Evolutionary conservation across 1,140 invertebrate genomes (phyloP), one percentile per base, ranked within the genome.

Genomic region (Camponotus vicinus): DNA sequence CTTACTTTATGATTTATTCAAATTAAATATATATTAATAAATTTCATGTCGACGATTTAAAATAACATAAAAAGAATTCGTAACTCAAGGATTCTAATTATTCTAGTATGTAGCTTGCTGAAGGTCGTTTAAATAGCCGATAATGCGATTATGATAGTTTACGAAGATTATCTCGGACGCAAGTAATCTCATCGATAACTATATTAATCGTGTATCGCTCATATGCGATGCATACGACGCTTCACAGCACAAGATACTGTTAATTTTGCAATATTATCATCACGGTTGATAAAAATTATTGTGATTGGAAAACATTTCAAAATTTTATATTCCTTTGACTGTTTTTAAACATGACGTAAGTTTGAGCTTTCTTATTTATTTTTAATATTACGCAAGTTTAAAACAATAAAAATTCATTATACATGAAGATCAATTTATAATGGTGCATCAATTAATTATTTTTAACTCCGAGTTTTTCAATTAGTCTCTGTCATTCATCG

Each of bases 131-230:
- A 66, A 27, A 52, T 66, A 66, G 42, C 59, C 45, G 59, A 34
- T 66, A 78, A 78, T 5, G 32, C 40, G 59, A 78, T 67, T 75
- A 80, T 80, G 49, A 52, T 52, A 82, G 59, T 59, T 75, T 73
- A 73, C 13, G 49, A 64, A 80, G 52, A 49, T 27, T 85, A n/a
- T 34, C 18, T 77, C 61, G 49, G 27, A 42, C 21, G 57, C 34
- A 8, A 32, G 59, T 87, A 88, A 88, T 88, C 57, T 88, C 40
- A 67, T 87, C 77, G 27, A 82, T 49, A 52, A 73, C 11, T 37
- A 18, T 57, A 57, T 75, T 75, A 75, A 75, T 75, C 7, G 32
- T 40, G n/a, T 79, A 75, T 73, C 42, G 69, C 59, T 63, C 42
- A 77, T 77, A 77, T 55, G 57, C 21, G 18, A 15, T 37, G 40